phyloP scores from a whole-genome alignment of 2,888 invertebrate genomes.

The Exephanes ischioxanthus region DNA sequence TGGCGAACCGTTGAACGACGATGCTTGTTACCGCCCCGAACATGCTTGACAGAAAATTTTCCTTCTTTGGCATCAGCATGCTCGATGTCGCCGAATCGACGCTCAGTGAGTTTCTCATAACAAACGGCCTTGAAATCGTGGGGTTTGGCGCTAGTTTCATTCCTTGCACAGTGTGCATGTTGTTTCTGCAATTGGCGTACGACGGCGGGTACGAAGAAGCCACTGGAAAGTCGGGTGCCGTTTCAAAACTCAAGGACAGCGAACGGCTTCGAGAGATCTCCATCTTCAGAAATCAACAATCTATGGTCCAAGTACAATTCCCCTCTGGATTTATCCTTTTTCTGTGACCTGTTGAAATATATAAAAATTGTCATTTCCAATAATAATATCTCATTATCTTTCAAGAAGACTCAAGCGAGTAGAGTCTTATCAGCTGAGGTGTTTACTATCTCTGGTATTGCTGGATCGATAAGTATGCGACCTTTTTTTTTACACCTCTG shows the following conservation, averaged over 20 bases:
- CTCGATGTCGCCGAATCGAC: slow-evolving; percentile 48
- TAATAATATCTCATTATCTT: background rate
- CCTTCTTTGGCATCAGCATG: slow-evolving; percentile 66
- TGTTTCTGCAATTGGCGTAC: slow-evolving; percentile 25
- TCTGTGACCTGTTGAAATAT: slow-evolving; percentile 66
- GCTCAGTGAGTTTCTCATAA: slow-evolving; percentile 57
- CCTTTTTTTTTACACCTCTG: background rate
- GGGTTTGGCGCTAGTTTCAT: background rate
- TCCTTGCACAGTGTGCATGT: slow-evolving; percentile 39
- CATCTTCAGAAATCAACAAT: slow-evolving; percentile 68
- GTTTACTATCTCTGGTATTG: slow-evolving; percentile 4
- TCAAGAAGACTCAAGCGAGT: background rate
- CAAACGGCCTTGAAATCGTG: background rate
- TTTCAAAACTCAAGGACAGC: slow-evolving; percentile 62
- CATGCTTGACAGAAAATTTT: slow-evolving; percentile 72
- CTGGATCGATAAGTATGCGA: background rate
- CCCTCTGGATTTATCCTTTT: slow-evolving; percentile 51
- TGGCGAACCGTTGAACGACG: slow-evolving; percentile 72
- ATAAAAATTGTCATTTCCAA: slow-evolving; percentile 20
- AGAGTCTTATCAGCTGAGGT: too few relatives aligned
- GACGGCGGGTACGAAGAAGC: slow-evolving; percentile 55
- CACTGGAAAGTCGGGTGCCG: slow-evolving; percentile 30
- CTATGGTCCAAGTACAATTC: slow-evolving; percentile 7
- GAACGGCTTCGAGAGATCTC: slow-evolving; percentile 67
- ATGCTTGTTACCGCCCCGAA: slow-evolving; percentile 70